These are phyloP conservation scores for Bruchidius siliquastri DNA, from an alignment of 2,888 invertebrate genomes.

Conservation along the genomic window DNA sequence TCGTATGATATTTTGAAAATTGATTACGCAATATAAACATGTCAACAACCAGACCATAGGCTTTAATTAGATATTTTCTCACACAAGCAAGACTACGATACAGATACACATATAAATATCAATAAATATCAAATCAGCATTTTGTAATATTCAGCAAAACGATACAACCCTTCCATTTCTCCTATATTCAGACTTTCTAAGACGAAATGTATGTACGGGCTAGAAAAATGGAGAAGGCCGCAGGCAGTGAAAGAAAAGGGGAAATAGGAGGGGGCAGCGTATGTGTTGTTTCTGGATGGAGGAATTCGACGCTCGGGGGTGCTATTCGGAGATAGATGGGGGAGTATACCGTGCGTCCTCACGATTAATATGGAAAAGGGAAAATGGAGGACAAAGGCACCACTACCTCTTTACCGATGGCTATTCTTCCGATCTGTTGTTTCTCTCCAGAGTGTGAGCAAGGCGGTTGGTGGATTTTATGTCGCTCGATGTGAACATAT, in stretches of 20 bases:
- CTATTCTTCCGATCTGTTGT: background rate
- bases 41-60: too few species aligned
- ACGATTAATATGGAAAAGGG: slow-evolving; percentile 26
- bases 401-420: background rate
- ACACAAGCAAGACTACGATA: too few species aligned
- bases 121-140: too few species aligned
- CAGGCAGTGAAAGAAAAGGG: slow-evolving; percentile 3
- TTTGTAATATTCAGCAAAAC: too few species aligned
- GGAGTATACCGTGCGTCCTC: slow-evolving; percentile 8
- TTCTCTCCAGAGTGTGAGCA: background rate
- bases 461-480: slow-evolving; percentile 2
- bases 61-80: too few species aligned
- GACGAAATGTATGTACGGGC: background rate
- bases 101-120: too few species aligned
- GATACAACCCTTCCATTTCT: background rate
- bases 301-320: slow-evolving; percentile 8
- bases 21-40: too few species aligned
- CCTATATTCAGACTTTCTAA: background rate
- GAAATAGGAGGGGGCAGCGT: slow-evolving; percentile 19
- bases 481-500: too few species aligned
- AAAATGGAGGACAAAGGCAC: slow-evolving; percentile 21
- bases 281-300: slow-evolving; percentile 21
- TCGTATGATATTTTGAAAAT: too few species aligned
- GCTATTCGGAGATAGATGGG: slow-evolving; percentile 22
- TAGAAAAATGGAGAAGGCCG: background rate